These are phyloP conservation scores for Acestrorhynchus altus DNA, from an alignment of 2,797 vertebrate species.

Conservation along the genomic window DNA sequence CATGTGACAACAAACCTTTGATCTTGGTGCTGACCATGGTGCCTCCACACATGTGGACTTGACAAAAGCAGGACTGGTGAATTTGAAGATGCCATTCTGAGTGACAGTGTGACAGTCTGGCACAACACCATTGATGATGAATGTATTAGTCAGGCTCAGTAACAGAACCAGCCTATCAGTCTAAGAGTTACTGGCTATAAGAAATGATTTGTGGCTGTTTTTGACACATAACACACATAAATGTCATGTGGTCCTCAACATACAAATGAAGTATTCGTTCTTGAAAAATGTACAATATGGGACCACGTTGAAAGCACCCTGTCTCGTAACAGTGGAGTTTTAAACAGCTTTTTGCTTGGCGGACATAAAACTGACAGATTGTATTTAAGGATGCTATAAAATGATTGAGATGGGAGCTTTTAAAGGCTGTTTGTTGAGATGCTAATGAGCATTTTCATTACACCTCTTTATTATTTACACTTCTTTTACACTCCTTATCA, in stretches of 20 bases:
- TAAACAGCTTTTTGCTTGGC: neutral
- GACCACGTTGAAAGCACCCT: neutral
- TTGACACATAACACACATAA: neutral
- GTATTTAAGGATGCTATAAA: slow-evolving; percentile 39
- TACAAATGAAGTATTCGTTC: neutral
- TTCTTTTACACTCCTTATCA: neutral
- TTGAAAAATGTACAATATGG: neutral
- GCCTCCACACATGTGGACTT: too few relatives aligned
- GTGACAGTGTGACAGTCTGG: too few relatives aligned
- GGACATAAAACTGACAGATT: slow-evolving; percentile 15
- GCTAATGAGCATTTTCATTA: slow-evolving; percentile 31
- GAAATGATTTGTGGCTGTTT: neutral
- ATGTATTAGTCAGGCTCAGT: neutral
- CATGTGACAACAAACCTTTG: too few relatives aligned
- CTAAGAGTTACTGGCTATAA: too few relatives aligned
- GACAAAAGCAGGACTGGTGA: too few relatives aligned
- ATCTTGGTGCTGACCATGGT: too few relatives aligned
- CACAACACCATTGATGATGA: too few relatives aligned
- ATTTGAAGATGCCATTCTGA: too few relatives aligned
- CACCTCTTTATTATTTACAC: neutral
- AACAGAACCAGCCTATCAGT: neutral
- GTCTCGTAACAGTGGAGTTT: neutral
- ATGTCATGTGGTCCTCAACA: neutral
- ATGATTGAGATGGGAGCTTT: neutral
- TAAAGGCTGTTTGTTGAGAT: slow-evolving; percentile 29